phyloP scores from a whole-genome alignment of 2,113 vertebrate species.

The Aptenodytes patagonicus region DNA sequence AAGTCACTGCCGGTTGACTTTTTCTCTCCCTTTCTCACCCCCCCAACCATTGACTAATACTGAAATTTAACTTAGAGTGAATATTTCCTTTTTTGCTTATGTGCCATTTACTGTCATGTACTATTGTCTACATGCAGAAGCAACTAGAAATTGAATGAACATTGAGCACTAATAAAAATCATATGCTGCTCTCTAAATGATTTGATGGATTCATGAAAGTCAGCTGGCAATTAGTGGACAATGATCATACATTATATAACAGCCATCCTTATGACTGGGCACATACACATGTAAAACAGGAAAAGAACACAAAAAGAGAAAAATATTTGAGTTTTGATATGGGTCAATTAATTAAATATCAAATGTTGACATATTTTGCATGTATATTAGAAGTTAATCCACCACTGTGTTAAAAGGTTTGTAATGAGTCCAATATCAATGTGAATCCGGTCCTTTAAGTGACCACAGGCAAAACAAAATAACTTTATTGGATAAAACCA shows the following conservation, averaged over 20 bases:
- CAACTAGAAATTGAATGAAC: background rate
- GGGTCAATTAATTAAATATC: background rate
- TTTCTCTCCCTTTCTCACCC: background rate
- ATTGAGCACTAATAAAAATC: background rate
- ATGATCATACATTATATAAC: background rate
- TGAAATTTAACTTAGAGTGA: background rate
- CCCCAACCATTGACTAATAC: background rate
- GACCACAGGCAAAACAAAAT: background rate
- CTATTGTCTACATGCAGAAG: background rate
- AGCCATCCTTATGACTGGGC: background rate
- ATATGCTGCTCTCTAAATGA: background rate
- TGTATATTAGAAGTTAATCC: background rate
- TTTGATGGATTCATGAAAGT: background rate
- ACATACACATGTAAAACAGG: background rate
- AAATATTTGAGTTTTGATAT: background rate
- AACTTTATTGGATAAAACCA: background rate
- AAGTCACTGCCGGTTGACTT: background rate
- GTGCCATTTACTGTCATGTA: background rate
- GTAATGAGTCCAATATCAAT: background rate
- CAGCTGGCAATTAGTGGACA: background rate
- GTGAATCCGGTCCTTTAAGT: background rate
- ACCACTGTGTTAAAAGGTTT: background rate
- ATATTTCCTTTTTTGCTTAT: background rate
- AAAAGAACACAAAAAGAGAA: background rate
- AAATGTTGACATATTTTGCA: background rate